phyloP scores from a whole-genome alignment of 2,113 vertebrate species.

The Chlorocebus sabaeus region DNA sequence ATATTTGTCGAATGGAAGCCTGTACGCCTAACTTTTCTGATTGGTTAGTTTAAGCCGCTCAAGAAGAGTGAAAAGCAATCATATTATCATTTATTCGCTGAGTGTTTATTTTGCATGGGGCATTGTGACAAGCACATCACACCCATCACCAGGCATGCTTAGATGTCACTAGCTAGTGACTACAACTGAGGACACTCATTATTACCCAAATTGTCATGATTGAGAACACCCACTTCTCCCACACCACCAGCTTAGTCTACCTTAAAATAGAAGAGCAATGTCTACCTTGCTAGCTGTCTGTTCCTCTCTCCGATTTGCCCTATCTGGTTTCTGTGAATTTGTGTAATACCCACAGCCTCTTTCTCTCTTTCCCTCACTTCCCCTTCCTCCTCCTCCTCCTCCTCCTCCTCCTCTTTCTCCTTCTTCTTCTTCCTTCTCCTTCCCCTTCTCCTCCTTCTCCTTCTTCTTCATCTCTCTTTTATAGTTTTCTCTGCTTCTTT shows the following conservation, averaged over 20 bases:
- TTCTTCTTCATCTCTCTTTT: background rate
- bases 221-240: background rate
- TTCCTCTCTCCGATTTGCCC: background rate
- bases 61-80: background rate
- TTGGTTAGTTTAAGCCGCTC: background rate
- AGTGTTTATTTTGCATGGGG: background rate
- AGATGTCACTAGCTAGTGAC: background rate
- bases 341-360: too few relatives aligned
- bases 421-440: background rate
- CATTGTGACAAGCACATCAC: background rate
- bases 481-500: background rate
- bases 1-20: background rate
- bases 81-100: background rate
- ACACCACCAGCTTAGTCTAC: background rate
- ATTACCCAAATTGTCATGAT: background rate
- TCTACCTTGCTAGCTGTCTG: background rate
- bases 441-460: too few relatives aligned
- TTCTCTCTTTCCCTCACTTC: too few relatives aligned
- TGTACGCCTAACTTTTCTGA: background rate
- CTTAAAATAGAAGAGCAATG: background rate
- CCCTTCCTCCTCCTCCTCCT: too few relatives aligned
- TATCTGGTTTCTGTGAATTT: background rate
- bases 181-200: background rate
- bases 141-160: background rate
- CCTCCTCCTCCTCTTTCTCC: accelerated